Evolutionary conservation across 2,888 invertebrate genomes (phyloP), one percentile per base, ranked within the genome.

Genomic region (Ornithoptera alexandrae): DNA sequence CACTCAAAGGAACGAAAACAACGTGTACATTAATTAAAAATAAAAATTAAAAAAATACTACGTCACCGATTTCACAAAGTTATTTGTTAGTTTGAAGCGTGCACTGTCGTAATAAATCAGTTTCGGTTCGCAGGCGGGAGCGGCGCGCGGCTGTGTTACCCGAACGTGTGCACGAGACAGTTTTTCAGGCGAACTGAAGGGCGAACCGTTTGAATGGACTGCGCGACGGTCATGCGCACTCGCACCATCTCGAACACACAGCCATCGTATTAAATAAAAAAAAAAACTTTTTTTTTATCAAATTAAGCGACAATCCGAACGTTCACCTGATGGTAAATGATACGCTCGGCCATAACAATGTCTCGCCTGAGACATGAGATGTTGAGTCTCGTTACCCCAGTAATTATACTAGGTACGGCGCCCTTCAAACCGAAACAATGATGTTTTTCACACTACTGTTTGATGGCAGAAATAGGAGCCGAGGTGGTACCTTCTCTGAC

Each of bases 111-210:
- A 86, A 85, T 85, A 74, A 82, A 81, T 81, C 81, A 80, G 82
- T 79, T 84, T 77, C 78, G 71, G 69, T 68, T 73, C 72, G 72
- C 58, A 63, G 64, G 59, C 71, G 68, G 57, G 70, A 65, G 50
- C 59, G 53, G 18, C 67, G 80, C 84, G 86, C 87, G 85, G 83
- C 80, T 82, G 83, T 81, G 71, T 79, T 83, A 78, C 75, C 78
- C 81, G 83, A 78, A 85, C 91, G 90, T 84, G 86, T 87, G 85
- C 78, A 79, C 85, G 74, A 79, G 81, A 75, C 81, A 80, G 79
- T 81, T 81, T 86, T 88, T 83, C 85, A 86, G 85, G 73, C 81
- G 81, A 81, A 90, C 90, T 91, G 90, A 83, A 88, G 86, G 82
- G 83, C 78, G 86, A 78, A 79, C 80, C 79, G 80, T 76, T 80